Evolutionary conservation across 1,140 invertebrate species (phyloP).

Genomic region (Harlomillsia oculata): DNA sequence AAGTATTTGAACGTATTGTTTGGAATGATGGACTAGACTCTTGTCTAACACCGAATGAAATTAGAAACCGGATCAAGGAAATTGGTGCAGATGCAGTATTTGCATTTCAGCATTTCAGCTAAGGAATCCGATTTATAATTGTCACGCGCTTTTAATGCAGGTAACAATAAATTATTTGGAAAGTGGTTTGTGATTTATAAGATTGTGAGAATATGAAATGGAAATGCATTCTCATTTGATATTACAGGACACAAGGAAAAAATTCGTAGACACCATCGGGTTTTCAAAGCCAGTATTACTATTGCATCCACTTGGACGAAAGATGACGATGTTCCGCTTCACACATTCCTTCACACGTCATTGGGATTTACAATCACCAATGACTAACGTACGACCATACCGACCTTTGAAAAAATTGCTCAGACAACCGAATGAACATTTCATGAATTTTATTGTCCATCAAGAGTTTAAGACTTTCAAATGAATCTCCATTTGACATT

Average conservation of each 20-base stretch:
- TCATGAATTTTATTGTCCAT: no score
- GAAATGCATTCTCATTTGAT: no score
- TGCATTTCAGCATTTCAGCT: conserved; percentile 97
- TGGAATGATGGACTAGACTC: conserved; percentile 97
- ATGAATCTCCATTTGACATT: no score
- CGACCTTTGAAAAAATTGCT: no score
- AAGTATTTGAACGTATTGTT: conserved; percentile 79
- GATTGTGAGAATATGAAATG: no score
- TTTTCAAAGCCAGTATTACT: conserved; percentile 90
- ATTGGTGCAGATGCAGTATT: conserved; percentile 91
- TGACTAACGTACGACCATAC: no score
- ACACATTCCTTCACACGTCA: no score
- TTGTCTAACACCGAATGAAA: conserved; percentile 88
- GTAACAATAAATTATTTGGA: conserved; percentile 37
- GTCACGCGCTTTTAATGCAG: conserved; percentile 94
- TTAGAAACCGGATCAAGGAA: conserved; percentile 68
- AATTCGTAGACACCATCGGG: conserved; percentile 66
- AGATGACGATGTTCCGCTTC: conserved; percentile 94
- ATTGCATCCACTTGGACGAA: conserved; percentile 96
- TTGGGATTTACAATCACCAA: no score
- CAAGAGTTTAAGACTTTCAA: no score
- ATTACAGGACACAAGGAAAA: conserved; percentile 67
- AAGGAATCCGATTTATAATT: conserved; percentile 97
- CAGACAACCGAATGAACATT: no score
- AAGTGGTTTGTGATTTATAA: background rate